These are phyloP conservation scores for Itoplectis maculator DNA, from an alignment of 2,888 invertebrate species.

Conservation along the genomic window DNA sequence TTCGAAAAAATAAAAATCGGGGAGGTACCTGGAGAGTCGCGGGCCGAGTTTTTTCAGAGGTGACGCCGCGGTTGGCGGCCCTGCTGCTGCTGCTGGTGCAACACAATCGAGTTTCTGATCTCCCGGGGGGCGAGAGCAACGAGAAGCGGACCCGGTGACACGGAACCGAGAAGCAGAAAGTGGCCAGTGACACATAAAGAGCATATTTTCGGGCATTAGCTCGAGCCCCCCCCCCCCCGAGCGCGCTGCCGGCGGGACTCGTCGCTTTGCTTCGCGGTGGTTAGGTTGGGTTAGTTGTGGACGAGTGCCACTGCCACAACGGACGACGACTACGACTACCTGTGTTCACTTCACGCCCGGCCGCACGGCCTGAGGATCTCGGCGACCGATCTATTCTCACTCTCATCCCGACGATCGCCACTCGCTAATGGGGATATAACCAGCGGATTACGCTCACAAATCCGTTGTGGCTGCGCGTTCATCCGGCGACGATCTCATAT, in stretches of 20 bases:
- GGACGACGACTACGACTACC: constrained; percentile 54
- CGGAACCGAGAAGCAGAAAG: constrained; percentile 76
- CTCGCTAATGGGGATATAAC: constrained; percentile 82
- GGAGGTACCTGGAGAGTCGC: neutral
- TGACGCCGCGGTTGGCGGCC: constrained; percentile 15
- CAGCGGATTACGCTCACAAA: constrained; percentile 80
- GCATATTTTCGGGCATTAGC: constrained; percentile 83
- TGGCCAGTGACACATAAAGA: constrained; percentile 84
- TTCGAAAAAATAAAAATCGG: neutral
- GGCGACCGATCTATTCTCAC: constrained; percentile 71
- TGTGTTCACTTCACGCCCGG: constrained; percentile 67
- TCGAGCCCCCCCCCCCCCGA: constrained; percentile 43
- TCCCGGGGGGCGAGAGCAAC: neutral
- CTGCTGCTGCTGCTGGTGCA: constrained; percentile 38
- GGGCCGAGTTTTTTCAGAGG: constrained; percentile 10
- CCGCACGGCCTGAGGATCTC: constrained; percentile 68
- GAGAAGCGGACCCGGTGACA: constrained; percentile 64
- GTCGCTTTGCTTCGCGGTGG: constrained; percentile 34
- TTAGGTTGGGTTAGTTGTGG: constrained; percentile 35
- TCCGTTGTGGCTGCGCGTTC: constrained; percentile 70
- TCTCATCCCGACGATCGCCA: constrained; percentile 26
- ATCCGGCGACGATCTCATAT: constrained; percentile 73
- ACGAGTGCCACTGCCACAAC: constrained; percentile 44
- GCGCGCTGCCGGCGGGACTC: constrained; percentile 57
- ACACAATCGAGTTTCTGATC: constrained; percentile 64